Conservation (phyloP, 2,797 vertebrate species). For the Phalanger gymnotis region DNA sequence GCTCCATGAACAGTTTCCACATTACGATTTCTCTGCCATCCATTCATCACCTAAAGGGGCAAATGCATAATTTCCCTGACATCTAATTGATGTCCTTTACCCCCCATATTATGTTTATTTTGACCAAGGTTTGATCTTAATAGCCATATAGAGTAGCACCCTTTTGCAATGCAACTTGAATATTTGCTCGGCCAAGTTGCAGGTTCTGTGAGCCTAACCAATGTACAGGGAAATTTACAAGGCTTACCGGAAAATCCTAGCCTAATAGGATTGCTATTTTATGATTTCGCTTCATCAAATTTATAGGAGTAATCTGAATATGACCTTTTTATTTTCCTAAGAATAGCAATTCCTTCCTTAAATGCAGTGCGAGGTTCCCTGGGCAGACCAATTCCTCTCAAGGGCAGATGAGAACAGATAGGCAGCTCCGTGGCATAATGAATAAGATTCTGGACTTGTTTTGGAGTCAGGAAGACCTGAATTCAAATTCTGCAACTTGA, state of each 20-base stretch:
- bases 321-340: slow-evolving; percentile 67
- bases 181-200: background rate
- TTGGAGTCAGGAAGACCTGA: background rate
- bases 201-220: background rate
- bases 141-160: background rate
- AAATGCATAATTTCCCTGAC: slow-evolving; percentile 52
- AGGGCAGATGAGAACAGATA: slow-evolving; percentile 61
- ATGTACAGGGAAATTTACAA: slow-evolving; percentile 40
- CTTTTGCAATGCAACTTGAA: slow-evolving; percentile 36
- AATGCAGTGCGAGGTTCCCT: slow-evolving; percentile 67
- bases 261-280: slow-evolving; percentile 56
- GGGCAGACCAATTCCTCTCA: slow-evolving; percentile 58
- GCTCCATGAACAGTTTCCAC: slow-evolving; percentile 44
- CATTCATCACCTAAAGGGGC: slow-evolving; percentile 14
- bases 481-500: background rate
- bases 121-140: slow-evolving; percentile 54
- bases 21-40: slow-evolving; percentile 31
- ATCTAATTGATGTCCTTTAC: background rate
- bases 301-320: slow-evolving; percentile 71
- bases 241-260: slow-evolving; percentile 56
- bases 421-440: background rate
- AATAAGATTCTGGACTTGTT: background rate
- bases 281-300: slow-evolving; percentile 66
- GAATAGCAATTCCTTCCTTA: slow-evolving; percentile 71
- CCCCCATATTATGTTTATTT: slow-evolving; percentile 34